A percentile compares a stretch with the other conserved stretches of the same genome.
Evolutionary conservation across 2,113 vertebrate genomes (phyloP).

Genomic region (Tamias sibiricus): DNA sequence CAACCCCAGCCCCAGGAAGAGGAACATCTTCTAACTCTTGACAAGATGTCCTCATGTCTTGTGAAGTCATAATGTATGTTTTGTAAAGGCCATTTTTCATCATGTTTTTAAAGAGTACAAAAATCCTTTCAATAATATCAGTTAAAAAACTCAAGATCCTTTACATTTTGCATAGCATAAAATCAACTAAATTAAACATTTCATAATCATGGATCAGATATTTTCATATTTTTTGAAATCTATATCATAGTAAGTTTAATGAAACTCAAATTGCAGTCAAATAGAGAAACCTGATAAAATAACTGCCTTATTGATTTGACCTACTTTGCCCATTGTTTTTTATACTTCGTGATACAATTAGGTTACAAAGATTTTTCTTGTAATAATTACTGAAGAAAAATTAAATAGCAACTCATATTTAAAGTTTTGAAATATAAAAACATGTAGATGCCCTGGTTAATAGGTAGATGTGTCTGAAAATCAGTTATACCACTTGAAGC

Average conservation of each 20-base stretch:
- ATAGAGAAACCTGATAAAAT: neutral
- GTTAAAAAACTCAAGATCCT: neutral
- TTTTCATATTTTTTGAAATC: neutral
- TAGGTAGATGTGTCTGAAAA: neutral
- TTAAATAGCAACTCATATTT: neutral
- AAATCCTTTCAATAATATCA: constrained; percentile 19
- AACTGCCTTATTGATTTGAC: neutral
- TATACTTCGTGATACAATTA: constrained; percentile 19
- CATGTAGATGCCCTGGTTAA: neutral
- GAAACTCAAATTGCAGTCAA: constrained; percentile 30
- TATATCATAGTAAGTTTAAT: neutral
- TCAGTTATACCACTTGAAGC: neutral
- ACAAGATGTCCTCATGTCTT: fast-evolving
- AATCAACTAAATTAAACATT: neutral
- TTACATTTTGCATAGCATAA: neutral
- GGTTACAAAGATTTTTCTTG: constrained; percentile 13
- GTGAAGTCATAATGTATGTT: neutral
- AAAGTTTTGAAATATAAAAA: neutral
- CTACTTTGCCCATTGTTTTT: constrained; percentile 45
- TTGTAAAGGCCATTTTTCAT: neutral
- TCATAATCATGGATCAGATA: constrained; percentile 2
- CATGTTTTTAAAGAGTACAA: neutral
- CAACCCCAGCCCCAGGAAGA: too few relatives aligned
- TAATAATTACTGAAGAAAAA: constrained; percentile 30
- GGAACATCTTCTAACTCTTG: neutral